Evolutionary conservation across 2,113 vertebrate genomes (phyloP).

Genomic region (Pachycephala philippinensis): DNA sequence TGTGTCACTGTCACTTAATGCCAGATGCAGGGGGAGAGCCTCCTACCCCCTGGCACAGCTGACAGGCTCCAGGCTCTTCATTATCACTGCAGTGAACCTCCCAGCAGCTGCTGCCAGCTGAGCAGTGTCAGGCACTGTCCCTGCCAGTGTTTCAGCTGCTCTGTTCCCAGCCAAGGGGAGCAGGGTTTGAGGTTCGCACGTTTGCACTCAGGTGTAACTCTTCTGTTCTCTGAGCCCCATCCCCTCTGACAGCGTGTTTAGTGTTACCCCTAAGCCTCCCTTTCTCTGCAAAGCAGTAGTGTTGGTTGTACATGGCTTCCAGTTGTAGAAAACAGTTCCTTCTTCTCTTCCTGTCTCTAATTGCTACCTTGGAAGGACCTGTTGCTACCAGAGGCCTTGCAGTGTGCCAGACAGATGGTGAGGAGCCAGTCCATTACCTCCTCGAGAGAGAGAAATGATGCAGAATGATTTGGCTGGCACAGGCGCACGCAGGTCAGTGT

Average conservation of each 20-base stretch:
- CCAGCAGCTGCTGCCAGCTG: background rate
- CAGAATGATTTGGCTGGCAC: constrained; percentile 55
- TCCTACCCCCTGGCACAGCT: background rate
- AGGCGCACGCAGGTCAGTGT: background rate
- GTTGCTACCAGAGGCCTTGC: constrained; percentile 9
- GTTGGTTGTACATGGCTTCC: background rate
- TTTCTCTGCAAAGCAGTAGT: background rate
- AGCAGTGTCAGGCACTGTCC: background rate
- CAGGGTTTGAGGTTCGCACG: background rate
- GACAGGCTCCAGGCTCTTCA: background rate
- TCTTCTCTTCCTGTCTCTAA: background rate
- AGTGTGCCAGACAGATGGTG: constrained; percentile 47
- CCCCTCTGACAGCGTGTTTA: background rate
- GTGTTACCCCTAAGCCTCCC: background rate
- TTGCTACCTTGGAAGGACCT: constrained; percentile 13
- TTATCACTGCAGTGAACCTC: background rate
- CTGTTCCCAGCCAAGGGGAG: background rate
- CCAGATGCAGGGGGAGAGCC: background rate
- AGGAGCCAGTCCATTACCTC: constrained; percentile 43
- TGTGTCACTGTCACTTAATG: constrained; percentile 19
- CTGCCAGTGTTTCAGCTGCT: background rate
- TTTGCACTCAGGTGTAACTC: background rate
- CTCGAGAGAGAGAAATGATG: constrained; percentile 10
- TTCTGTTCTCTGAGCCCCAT: background rate
- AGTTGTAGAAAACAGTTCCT: background rate